Percentiles rank a stretch among this genome's conserved stretches.
Conservation (phyloP, 2,888 invertebrate species). For the Cataglyphis rosenhaueri region DNA sequence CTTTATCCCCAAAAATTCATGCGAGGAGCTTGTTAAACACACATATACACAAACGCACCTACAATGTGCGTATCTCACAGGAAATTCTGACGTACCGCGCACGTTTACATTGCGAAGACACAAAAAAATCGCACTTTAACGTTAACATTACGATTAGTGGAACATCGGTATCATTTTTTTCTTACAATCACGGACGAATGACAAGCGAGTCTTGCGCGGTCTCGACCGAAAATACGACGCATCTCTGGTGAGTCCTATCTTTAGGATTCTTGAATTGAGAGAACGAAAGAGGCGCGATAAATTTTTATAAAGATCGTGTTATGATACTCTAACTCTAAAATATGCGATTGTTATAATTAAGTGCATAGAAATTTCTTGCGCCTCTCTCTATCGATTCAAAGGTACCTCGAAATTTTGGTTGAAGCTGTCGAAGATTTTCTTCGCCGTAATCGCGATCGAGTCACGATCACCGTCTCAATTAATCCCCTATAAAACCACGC, state of each 20-base stretch:
- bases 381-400: conserved; percentile 6
- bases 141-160: conserved; percentile 41
- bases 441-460: conserved; percentile 28
- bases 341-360: neutral
- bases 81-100: neutral
- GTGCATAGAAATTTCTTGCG: neutral
- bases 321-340: neutral
- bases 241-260: neutral
- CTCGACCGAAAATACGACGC: neutral
- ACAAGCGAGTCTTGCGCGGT: neutral
- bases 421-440: conserved; percentile 1
- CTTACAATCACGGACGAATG: conserved; percentile 28
- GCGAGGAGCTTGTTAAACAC: conserved; percentile 47
- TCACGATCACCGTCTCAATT: conserved; percentile 10
- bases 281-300: neutral
- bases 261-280: neutral
- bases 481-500: conserved; percentile 29
- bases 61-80: neutral
- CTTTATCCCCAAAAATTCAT: conserved; percentile 24
- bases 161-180: conserved; percentile 35
- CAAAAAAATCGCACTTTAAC: conserved; percentile 22
- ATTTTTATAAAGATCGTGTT: neutral
- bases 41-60: neutral
- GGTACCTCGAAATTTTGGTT: neutral
- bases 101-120: conserved; percentile 27